A percentile compares a stretch with the other conserved stretches of the same genome.
Conservation (phyloP, 2,888 invertebrate genomes). For the Rhyacophila evoluta region DNA sequence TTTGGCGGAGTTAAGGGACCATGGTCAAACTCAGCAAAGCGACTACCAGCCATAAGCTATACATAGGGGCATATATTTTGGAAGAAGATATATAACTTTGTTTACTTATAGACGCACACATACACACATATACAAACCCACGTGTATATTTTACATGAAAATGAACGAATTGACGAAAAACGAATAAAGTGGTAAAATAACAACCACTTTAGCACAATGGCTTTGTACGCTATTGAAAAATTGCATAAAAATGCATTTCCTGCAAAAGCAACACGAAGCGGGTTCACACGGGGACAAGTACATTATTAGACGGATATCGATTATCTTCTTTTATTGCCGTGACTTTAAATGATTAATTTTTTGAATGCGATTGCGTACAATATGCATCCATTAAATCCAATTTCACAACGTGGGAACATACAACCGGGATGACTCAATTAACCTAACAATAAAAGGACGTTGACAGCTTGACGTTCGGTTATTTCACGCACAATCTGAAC, state of each 20-base stretch:
- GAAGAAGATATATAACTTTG: too few species aligned
- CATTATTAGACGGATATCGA: background rate
- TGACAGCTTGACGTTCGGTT: background rate
- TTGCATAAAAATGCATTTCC: background rate
- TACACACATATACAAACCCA: too few species aligned
- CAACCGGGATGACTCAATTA: background rate
- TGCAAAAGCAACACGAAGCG: background rate
- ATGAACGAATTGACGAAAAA: too few species aligned
- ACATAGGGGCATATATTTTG: too few species aligned
- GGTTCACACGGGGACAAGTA: background rate
- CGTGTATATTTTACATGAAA: too few species aligned
- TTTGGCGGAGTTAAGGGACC: too few species aligned
- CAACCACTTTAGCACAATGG: background rate
- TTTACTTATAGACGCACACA: too few species aligned
- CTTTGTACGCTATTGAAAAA: background rate
- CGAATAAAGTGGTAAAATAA: background rate
- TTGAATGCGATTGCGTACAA: background rate
- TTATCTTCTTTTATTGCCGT: background rate
- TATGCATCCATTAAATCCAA: background rate
- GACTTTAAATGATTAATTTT: conserved; percentile 1
- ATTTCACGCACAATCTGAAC: background rate
- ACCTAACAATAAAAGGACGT: background rate
- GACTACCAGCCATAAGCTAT: too few species aligned
- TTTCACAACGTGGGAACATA: background rate
- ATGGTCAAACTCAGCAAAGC: too few species aligned